Base-by-base conservation (phyloP, 2,113 vertebrate species). In the Tenebrosternarchus preto region DNA sequence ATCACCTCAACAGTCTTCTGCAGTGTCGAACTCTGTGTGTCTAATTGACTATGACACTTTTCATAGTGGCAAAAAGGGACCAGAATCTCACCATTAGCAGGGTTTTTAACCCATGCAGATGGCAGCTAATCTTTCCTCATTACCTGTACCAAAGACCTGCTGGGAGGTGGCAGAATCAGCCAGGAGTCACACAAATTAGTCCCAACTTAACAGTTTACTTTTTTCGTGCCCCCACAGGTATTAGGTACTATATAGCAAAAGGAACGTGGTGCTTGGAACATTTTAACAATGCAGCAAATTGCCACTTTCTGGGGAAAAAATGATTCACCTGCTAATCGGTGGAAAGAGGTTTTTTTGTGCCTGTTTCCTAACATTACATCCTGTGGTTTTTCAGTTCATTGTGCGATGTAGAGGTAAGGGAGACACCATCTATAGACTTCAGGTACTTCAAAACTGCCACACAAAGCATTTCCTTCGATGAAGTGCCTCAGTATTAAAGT, bases 101-200 rank as follows among this genome's bases (percentile, higher is more conserved):
- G 55, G 31, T 19, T 79, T 72, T 55, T 84, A 86, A 87, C 82
- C 75, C 77, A 73, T 67, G 46, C 43, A 50, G 66, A 83, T 78
- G 81, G 83, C 74, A 79, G 77, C 80, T 84, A 86, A 85, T 88
- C 77, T 84, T 83, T 78, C 80, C 75, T 84, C 83, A 86, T 86
- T 86, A 86, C 82, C 78, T 80, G 77, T 15, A 75, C 59, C 77
- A 60, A 82, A 59, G 74, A 64, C 59, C 76, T 80, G 33, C 69
- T 31, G 64, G 59, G 61, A 63, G 56, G 56, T 29, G 70, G 73
- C 67, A 19, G 33, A 25, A 63, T 74, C 63, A 80, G 80, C 73
- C 61, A 80, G 64, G 73, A 64, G 16, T 16, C 29, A 63, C 29
- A 31, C 16, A 72, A 81, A 84, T 82, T 78, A 17, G 57, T 83